phyloP scores from a whole-genome alignment of 1,140 invertebrate species.

The Neodiprion pinetum region DNA sequence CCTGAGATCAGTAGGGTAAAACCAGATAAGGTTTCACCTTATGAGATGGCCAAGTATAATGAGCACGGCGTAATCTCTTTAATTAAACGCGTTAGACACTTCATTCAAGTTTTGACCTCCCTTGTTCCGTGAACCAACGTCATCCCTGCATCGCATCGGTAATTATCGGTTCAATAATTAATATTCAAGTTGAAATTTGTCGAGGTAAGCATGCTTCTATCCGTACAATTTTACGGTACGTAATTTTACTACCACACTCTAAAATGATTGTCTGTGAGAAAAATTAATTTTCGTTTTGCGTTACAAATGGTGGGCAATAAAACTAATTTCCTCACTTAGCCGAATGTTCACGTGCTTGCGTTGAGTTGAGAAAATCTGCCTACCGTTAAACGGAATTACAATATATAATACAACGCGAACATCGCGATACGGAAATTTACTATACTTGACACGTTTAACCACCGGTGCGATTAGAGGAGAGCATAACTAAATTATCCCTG shows the following conservation, averaged over 20 bases:
- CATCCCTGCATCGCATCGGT: neutral
- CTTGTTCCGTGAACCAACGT: neutral
- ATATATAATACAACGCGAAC: neutral
- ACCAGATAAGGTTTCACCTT: neutral
- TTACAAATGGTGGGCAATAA: no score
- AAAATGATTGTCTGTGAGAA: no score
- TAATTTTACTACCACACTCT: no score
- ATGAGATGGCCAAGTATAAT: neutral
- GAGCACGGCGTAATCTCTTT: neutral
- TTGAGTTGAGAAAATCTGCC: no score
- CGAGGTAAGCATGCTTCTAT: no score
- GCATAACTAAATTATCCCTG: conserved; percentile 2
- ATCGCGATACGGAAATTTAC: neutral
- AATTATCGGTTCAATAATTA: neutral
- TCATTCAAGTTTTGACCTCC: no score
- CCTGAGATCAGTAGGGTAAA: no score
- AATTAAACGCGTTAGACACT: neutral
- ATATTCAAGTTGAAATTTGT: no score
- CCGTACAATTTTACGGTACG: no score
- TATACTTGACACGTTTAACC: neutral
- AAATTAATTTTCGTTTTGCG: no score
- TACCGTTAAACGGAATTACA: neutral
- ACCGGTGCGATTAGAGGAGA: neutral
- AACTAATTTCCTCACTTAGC: no score
- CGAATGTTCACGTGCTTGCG: no score